Evolutionary conservation across 2,888 invertebrate species (phyloP), one percentile per base, ranked within the genome.

Genomic region (Perithous albicinctus): DNA sequence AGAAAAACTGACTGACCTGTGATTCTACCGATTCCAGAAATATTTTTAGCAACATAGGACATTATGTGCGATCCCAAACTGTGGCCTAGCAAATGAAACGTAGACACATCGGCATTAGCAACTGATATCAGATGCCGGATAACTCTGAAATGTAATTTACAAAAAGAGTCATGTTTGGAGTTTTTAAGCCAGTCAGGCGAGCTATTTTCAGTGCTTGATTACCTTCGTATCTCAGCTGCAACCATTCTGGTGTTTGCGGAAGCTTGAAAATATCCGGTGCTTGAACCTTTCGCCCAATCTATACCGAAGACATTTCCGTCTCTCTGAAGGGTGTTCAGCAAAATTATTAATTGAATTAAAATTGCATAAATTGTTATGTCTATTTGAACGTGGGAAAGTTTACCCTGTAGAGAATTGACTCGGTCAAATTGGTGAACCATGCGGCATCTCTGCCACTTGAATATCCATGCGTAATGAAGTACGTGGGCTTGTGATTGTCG

Each of bases 1-100:
- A n/a, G n/a, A 46, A 46, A 26, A 48, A 32, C 5, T 48, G 15
- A 29, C 32, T 87, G 82, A 94, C 94, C 94, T 79, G 94, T 94
- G 59, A 94, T 93, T 85, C 94, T 92, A 6, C 92, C 90, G 8
- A 90, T 84, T 61, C 86, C 87, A 0, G 85, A 77, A 7, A 87
- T 77, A 43, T 84, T 86, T 85, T 90, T 89, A 54, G 88, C 89
- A 23, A 88, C 86, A 66, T 91, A 92, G 2, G 89, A 85, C 79
- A 90, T 90, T 72, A 91, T 89, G 70, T 92, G 92, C 51, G 91
- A 88, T 15, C 92, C 92, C 23, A 92, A 84, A 84, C 91, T 91
- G 83, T 92, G 92, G 2, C 91, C 92, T 72, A 92, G 84, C 51
- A 92, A 76, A 80, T 92, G 91, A 48, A 91, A 77, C 6, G 80